Conservation (phyloP, 2,797 vertebrate species). For the Alectoris magna region DNA sequence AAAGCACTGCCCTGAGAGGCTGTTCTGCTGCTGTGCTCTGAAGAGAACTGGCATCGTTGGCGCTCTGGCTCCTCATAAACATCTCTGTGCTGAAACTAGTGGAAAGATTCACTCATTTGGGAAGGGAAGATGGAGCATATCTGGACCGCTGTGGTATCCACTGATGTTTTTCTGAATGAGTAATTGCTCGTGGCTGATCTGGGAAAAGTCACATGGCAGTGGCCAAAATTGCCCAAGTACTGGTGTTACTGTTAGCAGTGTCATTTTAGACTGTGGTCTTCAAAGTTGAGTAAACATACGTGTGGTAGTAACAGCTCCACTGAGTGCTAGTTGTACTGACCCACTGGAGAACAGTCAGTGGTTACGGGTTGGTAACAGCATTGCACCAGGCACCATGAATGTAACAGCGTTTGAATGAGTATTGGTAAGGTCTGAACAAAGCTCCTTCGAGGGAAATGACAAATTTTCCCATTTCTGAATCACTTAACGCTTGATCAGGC, state of each 20-base stretch:
- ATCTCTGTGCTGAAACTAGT: not conserved
- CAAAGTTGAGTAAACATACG: not conserved
- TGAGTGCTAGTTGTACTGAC: accelerated
- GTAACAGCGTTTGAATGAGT: not conserved
- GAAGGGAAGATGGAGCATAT: not conserved
- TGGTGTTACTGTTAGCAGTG: not conserved
- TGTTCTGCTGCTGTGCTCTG: not conserved
- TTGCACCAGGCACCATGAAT: not conserved
- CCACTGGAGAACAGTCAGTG: not conserved
- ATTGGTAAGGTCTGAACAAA: not conserved
- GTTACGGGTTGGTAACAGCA: not conserved
- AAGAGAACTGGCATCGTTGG: not conserved
- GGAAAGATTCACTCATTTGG: not conserved
- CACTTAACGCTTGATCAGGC: not conserved
- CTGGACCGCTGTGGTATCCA: not conserved
- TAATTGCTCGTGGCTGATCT: not conserved
- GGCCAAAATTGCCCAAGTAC: not conserved
- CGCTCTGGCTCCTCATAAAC: not conserved
- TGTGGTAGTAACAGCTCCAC: not conserved
- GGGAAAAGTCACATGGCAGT: not conserved
- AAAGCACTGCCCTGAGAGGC: constrained; percentile 15
- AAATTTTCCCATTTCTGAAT: not conserved
- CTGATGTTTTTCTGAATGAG: not conserved
- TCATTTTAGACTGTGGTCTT: not conserved
- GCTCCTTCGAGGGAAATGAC: not conserved